Base-by-base conservation (phyloP, 2,797 vertebrate genomes). In the Decapterus maruadsi region DNA sequence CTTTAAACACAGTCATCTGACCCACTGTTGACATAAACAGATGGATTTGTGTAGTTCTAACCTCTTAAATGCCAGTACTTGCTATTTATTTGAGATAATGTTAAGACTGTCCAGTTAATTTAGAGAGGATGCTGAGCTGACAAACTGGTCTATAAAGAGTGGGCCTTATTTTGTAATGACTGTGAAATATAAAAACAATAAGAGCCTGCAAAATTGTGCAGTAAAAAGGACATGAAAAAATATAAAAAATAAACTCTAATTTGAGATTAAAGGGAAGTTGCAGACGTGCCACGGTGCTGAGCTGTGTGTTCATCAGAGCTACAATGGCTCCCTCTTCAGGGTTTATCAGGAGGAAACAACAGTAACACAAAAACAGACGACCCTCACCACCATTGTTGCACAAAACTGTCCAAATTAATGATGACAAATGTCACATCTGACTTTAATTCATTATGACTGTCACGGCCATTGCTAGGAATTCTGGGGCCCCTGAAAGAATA, bases 251-350 rank as follows among this genome's bases (percentile, higher is more conserved):
- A 11, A 75, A 70, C 63, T 72, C 34, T 43, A 2, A n/a, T 48
- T 4, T 40, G 26, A 58, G n/a, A 36, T 63, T 19, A 40, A 67
- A 38, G 13, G 12, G 53, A 40, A 14, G 43, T 45, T 46, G 43
- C 31, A 19, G 43, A 40, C 8, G 31, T 59, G 65, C n/a, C 56
- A 46, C 8, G 7, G 26, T n/a, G 56, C 36, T 73, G 55, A 8
- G 45, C 45, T 76, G 42, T 22, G 54, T 69, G n/a, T 59, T 87
- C 67, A 85, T 89, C 53, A 53, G 84, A 92, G 89, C 22, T 72
- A 75, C 92, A 89, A 94, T 82, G 76, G 91, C 92, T 74, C 90
- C 91, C 93, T 92, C 93, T 94, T 34, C 42, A 89, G 90, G 90
- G 48, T 29, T 68, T 19, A 8, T 5, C 34, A 43, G 66, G 86